Conservation (phyloP, 2,797 vertebrate genomes). For the Halcyon badia region DNA sequence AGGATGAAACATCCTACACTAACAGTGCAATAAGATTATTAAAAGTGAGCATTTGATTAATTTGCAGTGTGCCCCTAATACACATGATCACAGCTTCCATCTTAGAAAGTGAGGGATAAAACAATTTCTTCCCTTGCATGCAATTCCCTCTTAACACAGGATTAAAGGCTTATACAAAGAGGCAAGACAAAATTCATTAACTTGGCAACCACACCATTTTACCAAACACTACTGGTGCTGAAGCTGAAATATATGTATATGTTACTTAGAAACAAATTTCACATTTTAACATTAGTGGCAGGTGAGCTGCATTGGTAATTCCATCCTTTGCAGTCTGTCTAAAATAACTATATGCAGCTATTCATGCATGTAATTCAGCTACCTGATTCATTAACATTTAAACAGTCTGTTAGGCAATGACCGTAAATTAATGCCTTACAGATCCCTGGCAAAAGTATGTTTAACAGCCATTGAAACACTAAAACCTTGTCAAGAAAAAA, state of each 20-base stretch:
- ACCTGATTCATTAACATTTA: constrained; percentile 68
- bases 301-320: constrained; percentile 33
- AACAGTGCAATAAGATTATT: background rate
- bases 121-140: background rate
- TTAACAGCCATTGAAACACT: background rate
- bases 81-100: background rate
- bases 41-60: background rate
- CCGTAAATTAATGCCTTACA: constrained; percentile 56
- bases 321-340: constrained; percentile 24
- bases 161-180: constrained; percentile 12
- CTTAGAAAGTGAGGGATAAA: background rate
- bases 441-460: constrained; percentile 9
- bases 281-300: constrained; percentile 40
- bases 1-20: background rate
- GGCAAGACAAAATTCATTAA: constrained; percentile 19
- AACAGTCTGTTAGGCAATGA: constrained; percentile 41
- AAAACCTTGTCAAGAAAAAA: constrained; percentile 29
- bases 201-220: background rate
- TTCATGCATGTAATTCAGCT: constrained; percentile 66
- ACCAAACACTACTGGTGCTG: background rate
- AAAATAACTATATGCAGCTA: constrained; percentile 35
- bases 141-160: background rate
- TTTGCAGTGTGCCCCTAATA: background rate
- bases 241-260: background rate
- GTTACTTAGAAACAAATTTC: constrained; percentile 38